Evolutionary conservation across 2,113 vertebrate genomes (phyloP).

Genomic region (Patagioenas fasciata): DNA sequence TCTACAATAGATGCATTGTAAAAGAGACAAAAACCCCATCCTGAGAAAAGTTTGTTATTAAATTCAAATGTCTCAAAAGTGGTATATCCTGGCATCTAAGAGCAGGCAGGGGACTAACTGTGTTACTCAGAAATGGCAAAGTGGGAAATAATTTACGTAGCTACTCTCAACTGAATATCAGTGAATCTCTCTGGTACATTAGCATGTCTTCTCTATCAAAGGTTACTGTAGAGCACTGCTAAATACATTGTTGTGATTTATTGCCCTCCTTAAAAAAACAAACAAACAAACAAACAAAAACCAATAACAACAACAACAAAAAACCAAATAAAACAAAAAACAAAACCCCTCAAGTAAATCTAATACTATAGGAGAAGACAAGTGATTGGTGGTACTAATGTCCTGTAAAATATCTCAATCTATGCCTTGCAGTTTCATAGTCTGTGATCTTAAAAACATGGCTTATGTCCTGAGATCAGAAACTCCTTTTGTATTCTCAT

Average conservation of each 20-base stretch:
- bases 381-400: not conserved
- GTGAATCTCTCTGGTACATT: not conserved
- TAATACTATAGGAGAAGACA: not conserved
- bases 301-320: no score
- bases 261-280: not conserved
- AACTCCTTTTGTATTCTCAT: not conserved
- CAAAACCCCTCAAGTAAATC: not conserved
- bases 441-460: not conserved
- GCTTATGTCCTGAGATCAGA: not conserved
- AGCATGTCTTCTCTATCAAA: not conserved
- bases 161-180: not conserved
- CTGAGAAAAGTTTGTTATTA: not conserved
- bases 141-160: not conserved
- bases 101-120: not conserved
- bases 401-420: not conserved
- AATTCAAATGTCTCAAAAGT: not conserved
- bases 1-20: not conserved
- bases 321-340: no score
- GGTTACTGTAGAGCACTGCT: not conserved
- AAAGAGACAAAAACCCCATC: not conserved
- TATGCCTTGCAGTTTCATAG: not conserved
- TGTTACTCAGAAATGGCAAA: not conserved
- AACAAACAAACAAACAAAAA: not conserved
- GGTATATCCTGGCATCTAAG: not conserved
- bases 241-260: not conserved